These are phyloP conservation scores for Archegozetes longisetosus DNA, from an alignment of 1,140 invertebrate genomes.

Conservation along the genomic window DNA sequence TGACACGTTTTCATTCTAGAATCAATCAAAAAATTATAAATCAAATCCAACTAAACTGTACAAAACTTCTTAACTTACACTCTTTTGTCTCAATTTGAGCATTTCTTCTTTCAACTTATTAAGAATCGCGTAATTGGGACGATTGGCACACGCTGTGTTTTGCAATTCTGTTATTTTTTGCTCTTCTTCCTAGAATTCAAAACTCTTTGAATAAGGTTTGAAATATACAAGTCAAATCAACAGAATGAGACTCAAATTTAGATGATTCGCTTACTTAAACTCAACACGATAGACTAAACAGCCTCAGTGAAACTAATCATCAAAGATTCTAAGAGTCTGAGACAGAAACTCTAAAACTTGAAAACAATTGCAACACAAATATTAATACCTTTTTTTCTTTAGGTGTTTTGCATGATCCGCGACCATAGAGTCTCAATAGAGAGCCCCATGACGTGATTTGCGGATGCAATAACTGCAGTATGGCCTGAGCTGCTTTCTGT, in stretches of 20 bases:
- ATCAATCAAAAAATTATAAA: neutral
- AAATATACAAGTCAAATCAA: too few species aligned
- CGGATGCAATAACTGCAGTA: slow-evolving; percentile 71
- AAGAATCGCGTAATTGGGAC: slow-evolving; percentile 82
- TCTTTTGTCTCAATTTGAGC: slow-evolving; percentile 43
- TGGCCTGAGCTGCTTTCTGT: slow-evolving; percentile 85
- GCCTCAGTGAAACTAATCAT: too few species aligned
- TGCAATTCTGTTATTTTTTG: slow-evolving; percentile 82
- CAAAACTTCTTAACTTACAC: neutral
- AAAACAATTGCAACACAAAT: neutral
- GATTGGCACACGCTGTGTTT: slow-evolving; percentile 71
- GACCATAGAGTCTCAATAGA: slow-evolving; percentile 77
- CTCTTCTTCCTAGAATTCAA: slow-evolving; percentile 60
- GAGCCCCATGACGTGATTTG: slow-evolving; percentile 91
- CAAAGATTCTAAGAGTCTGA: too few species aligned
- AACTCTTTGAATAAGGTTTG: too few species aligned
- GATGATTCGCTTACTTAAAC: neutral
- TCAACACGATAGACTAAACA: neutral
- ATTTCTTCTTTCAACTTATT: slow-evolving; percentile 78
- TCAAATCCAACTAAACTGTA: neutral
- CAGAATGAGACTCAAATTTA: too few species aligned
- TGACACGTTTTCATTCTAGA: too few species aligned
- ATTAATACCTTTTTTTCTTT: slow-evolving; percentile 63
- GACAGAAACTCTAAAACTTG: too few species aligned
- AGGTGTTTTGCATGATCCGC: slow-evolving; percentile 72